Percentiles rank a stretch among this genome's conserved stretches.
Conservation (phyloP, 2,797 vertebrate species). For the Microchirus variegatus region DNA sequence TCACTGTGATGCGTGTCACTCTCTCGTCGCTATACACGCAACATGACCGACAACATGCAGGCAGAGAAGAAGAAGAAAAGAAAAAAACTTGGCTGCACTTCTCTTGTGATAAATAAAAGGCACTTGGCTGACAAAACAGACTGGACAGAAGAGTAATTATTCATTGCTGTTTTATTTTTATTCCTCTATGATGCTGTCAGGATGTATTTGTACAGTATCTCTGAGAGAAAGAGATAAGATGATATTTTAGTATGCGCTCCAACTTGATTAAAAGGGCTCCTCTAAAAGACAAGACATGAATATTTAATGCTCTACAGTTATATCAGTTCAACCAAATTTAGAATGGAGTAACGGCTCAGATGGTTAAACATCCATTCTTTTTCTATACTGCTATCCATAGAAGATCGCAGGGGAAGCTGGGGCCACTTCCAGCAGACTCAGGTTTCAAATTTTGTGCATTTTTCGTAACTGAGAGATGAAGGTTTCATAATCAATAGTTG, state of each 20-base stretch:
- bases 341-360: conserved; percentile 45
- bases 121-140: conserved; percentile 41
- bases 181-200: conserved; percentile 40
- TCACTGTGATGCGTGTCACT: conserved; percentile 49
- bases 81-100: conserved; percentile 44
- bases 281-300: conserved; percentile 63
- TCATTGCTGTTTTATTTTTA: conserved; percentile 40
- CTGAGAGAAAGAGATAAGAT: conserved; percentile 19
- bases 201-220: conserved; percentile 31
- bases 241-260: conserved; percentile 50
- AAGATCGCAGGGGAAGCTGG: too few relatives aligned
- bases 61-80: conserved; percentile 7
- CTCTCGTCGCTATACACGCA: conserved; percentile 47
- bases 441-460: too few relatives aligned
- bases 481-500: too few relatives aligned
- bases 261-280: conserved; percentile 61
- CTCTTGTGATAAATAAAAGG: conserved; percentile 61
- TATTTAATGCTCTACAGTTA: conserved; percentile 64
- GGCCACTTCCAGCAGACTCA: too few relatives aligned
- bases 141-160: conserved; percentile 58
- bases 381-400: too few relatives aligned
- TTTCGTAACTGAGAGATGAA: too few relatives aligned
- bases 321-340: conserved; percentile 49
- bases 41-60: conserved; percentile 56
- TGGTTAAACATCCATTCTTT: conserved; percentile 31